A percentile compares a stretch with the other conserved stretches of the same genome.
These are phyloP conservation scores for Sebastes steindachneri DNA, from an alignment of 2,797 vertebrate species.

Conservation along the genomic window DNA sequence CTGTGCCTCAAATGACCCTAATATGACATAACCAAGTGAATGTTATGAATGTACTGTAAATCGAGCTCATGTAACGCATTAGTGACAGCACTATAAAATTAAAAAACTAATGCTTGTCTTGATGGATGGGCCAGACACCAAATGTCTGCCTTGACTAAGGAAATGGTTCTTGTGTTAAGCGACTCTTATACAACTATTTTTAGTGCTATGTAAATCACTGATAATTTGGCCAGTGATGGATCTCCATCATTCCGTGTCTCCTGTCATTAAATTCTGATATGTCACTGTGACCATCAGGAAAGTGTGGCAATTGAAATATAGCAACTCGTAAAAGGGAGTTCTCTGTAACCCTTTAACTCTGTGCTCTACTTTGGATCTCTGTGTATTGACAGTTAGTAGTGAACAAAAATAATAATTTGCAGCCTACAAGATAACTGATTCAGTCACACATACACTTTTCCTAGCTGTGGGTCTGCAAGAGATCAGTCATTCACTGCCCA, in stretches of 20 bases:
- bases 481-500: background rate
- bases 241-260: conserved; percentile 79
- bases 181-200: conserved; percentile 89
- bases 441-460: background rate
- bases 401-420: background rate
- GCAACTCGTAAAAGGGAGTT: conserved; percentile 77
- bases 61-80: conserved; percentile 69
- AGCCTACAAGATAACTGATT: background rate
- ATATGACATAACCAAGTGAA: conserved; percentile 57
- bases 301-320: conserved; percentile 78
- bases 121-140: conserved; percentile 81
- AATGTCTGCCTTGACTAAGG: conserved; percentile 84
- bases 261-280: conserved; percentile 89
- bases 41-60: conserved; percentile 75
- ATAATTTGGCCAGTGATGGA: conserved; percentile 84
- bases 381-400: background rate
- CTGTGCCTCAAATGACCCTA: conserved; percentile 24
- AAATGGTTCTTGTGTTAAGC: conserved; percentile 87
- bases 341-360: conserved; percentile 51
- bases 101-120: conserved; percentile 83
- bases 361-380: conserved; percentile 27
- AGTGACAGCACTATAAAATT: conserved; percentile 82
- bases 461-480: background rate
- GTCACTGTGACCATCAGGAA: conserved; percentile 85
- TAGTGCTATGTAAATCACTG: conserved; percentile 89